Evolutionary conservation across 2,888 invertebrate genomes (phyloP).

Genomic region (Drosophila demipolita): DNA sequence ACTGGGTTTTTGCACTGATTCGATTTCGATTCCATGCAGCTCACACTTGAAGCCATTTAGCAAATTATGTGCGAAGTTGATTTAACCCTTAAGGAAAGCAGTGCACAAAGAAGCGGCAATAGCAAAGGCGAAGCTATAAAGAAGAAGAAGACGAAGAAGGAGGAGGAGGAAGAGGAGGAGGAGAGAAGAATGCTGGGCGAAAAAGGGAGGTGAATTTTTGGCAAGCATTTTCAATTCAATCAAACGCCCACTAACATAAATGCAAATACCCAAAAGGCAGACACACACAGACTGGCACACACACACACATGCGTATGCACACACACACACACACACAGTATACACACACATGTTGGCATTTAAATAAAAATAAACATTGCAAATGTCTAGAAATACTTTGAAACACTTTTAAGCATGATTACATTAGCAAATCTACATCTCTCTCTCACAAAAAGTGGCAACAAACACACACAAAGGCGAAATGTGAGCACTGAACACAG

Average conservation of each 20-base stretch:
- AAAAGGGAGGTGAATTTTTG: conserved; percentile 53
- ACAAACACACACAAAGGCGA: conserved; percentile 33
- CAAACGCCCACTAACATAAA: conserved; percentile 72
- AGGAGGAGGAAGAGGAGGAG: conserved; percentile 6
- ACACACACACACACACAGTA: conserved; percentile 7
- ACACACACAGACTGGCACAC: conserved; percentile 23
- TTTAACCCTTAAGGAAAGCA: conserved; percentile 65
- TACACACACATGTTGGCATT: conserved; percentile 68
- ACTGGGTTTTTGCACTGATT: conserved; percentile 15
- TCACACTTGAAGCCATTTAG: conserved; percentile 72
- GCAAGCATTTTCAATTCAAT: conserved; percentile 79
- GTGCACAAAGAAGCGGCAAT: conserved; percentile 32
- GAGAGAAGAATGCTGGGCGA: neutral
- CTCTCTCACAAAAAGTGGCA: conserved; percentile 1
- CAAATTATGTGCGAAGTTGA: conserved; percentile 71
- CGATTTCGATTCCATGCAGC: conserved; percentile 20
- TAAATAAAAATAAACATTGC: conserved; percentile 80
- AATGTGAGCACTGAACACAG: conserved; percentile 34
- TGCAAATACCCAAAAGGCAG: conserved; percentile 51
- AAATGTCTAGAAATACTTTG: conserved; percentile 75
- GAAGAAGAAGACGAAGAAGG: neutral
- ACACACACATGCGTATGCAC: neutral
- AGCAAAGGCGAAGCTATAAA: conserved; percentile 20
- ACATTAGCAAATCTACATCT: conserved; percentile 77
- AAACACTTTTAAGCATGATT: conserved; percentile 82